phyloP scores from a whole-genome alignment of 2,113 vertebrate genomes.

The Herpetotheres cachinnans region DNA sequence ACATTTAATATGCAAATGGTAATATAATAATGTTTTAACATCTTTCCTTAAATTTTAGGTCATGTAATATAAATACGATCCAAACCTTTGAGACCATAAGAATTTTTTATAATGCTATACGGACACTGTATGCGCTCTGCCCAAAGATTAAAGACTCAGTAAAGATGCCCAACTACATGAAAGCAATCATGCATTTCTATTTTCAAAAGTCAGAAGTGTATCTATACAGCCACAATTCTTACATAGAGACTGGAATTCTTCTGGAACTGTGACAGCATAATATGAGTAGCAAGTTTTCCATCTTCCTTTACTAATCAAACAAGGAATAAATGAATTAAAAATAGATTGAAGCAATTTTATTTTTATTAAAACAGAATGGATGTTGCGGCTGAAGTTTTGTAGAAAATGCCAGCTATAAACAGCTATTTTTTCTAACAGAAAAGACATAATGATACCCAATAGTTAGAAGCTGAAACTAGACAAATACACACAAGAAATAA shows the following conservation, averaged over 20 bases:
- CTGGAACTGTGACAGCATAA: not conserved
- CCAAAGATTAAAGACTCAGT: not conserved
- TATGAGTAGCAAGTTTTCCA: not conserved
- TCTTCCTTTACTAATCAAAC: not conserved
- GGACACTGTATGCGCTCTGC: not conserved
- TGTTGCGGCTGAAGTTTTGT: not conserved
- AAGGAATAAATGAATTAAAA: constrained; percentile 4
- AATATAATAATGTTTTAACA: constrained; percentile 6
- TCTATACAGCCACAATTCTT: not conserved
- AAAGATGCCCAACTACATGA: not conserved
- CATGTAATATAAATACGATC: not conserved
- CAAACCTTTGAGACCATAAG: not conserved
- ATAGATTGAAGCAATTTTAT: not conserved
- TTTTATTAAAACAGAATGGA: not conserved
- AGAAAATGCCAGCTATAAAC: constrained; percentile 7
- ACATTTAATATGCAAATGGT: not conserved
- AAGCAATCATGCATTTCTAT: not conserved
- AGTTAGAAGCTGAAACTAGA: not conserved
- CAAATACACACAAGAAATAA: not conserved
- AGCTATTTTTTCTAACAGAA: constrained; percentile 2
- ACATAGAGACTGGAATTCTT: not conserved
- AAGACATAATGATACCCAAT: not conserved
- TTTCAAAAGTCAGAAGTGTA: not conserved
- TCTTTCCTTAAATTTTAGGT: constrained; percentile 4
- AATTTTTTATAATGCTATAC: not conserved